Evolutionary conservation across 2,797 vertebrate species (phyloP).

Genomic region (Diceros bicornis): DNA sequence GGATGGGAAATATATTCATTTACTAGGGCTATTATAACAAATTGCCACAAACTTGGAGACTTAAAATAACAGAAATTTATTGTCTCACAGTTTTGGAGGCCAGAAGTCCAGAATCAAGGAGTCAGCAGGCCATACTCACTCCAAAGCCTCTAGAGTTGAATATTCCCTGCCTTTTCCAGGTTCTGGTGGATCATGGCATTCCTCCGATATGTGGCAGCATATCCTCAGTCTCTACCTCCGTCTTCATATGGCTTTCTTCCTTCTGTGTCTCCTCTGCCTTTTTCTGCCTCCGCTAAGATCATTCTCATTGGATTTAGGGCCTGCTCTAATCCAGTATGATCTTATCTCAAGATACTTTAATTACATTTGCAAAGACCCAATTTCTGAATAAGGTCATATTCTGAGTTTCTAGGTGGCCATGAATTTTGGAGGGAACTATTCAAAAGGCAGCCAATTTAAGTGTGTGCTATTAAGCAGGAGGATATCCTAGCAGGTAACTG

Average conservation of each 20-base stretch:
- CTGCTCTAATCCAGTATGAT: background rate
- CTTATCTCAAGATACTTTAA: background rate
- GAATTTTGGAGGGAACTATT: background rate
- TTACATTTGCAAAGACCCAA: background rate
- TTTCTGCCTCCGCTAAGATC: background rate
- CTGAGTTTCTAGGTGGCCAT: background rate
- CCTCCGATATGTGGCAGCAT: background rate
- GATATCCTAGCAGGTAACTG: background rate
- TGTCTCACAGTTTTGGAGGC: background rate
- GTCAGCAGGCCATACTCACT: rapidly evolving
- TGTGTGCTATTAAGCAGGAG: background rate
- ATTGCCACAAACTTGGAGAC: background rate
- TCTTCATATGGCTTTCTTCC: background rate
- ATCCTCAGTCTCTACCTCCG: background rate
- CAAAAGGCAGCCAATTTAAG: background rate
- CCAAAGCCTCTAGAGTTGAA: background rate
- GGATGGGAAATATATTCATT: background rate
- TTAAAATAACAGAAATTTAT: background rate
- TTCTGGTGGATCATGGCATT: background rate
- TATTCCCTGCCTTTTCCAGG: background rate
- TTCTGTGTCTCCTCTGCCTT: background rate
- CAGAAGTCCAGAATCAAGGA: background rate
- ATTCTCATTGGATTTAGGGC: background rate
- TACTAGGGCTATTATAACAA: background rate
- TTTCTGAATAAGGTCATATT: background rate